These are phyloP conservation scores for Sebastes aleutianus DNA, from an alignment of 2,797 vertebrate genomes.

Conservation along the genomic window DNA sequence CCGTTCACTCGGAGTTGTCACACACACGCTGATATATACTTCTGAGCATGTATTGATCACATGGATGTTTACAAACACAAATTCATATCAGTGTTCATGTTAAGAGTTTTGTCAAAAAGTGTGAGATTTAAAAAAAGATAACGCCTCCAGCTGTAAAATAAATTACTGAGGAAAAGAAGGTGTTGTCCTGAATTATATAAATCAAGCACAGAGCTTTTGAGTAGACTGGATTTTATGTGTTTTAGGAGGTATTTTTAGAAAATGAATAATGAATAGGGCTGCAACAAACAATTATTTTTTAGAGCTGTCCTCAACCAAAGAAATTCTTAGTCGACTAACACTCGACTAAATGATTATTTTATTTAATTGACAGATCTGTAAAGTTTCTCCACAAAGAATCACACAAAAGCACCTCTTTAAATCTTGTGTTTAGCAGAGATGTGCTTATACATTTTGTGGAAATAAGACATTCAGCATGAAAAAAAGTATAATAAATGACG, in stretches of 20 bases:
- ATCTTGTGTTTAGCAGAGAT: too few relatives aligned
- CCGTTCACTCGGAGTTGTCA: slow-evolving; percentile 25
- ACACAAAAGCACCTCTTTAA: too few relatives aligned
- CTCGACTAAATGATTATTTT: too few relatives aligned
- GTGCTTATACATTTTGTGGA: too few relatives aligned
- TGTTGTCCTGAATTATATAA: background rate
- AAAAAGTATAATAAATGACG: too few relatives aligned
- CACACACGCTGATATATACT: slow-evolving; percentile 18
- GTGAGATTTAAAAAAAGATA: background rate
- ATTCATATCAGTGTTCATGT: background rate
- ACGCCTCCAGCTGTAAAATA: background rate
- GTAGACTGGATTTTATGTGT: background rate
- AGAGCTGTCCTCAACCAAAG: too few relatives aligned
- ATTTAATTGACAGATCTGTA: too few relatives aligned
- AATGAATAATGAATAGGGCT: background rate
- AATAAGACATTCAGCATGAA: too few relatives aligned
- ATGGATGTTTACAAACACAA: background rate
- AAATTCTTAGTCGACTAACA: too few relatives aligned
- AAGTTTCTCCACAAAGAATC: too few relatives aligned
- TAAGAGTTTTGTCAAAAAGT: slow-evolving; percentile 1
- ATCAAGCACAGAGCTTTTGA: background rate
- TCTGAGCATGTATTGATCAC: slow-evolving; percentile 29
- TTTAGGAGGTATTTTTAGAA: background rate
- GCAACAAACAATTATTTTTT: background rate
- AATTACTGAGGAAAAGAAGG: background rate